These are phyloP conservation scores for Mustela nigripes DNA, from an alignment of 2,113 vertebrate genomes.

Conservation along the genomic window DNA sequence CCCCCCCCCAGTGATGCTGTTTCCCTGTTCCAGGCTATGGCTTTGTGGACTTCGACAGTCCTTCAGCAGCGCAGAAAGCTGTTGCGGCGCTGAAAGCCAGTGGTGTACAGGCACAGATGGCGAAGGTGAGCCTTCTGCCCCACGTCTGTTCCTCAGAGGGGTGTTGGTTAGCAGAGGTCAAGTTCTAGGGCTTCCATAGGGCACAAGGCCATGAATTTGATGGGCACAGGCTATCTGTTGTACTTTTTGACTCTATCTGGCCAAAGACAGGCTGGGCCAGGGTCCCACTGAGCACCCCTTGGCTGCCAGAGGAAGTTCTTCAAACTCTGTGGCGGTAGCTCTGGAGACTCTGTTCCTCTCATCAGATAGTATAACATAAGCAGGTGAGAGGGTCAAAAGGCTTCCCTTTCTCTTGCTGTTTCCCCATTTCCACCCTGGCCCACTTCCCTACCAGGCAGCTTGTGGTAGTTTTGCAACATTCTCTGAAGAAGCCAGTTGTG, in stretches of 20 bases:
- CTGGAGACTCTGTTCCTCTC: neutral
- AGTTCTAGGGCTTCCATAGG: neutral
- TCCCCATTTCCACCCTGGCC: neutral
- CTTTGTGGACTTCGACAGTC: slow-evolving; percentile 96
- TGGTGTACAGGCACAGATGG: slow-evolving; percentile 97
- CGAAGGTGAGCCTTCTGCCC: slow-evolving; percentile 90
- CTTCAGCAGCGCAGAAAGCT: slow-evolving; percentile 94
- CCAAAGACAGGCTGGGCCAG: neutral
- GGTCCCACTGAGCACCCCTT: neutral
- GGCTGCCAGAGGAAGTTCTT: neutral
- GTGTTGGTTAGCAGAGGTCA: neutral
- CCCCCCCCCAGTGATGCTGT: slow-evolving; percentile 8
- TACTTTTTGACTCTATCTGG: neutral
- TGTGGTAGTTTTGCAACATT: slow-evolving; percentile 35
- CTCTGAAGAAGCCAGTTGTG: slow-evolving; percentile 54
- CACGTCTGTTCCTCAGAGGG: neutral
- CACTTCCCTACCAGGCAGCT: slow-evolving; percentile 6
- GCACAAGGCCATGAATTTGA: neutral
- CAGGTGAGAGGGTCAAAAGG: neutral
- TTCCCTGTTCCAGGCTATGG: slow-evolving; percentile 91
- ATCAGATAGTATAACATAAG: neutral
- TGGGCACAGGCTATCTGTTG: neutral
- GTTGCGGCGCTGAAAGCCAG: slow-evolving; percentile 94
- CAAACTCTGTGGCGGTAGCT: neutral
- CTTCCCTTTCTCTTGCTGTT: neutral